phyloP scores from a whole-genome alignment of 2,888 invertebrate species.

The Coelogynopora nodosa region DNA sequence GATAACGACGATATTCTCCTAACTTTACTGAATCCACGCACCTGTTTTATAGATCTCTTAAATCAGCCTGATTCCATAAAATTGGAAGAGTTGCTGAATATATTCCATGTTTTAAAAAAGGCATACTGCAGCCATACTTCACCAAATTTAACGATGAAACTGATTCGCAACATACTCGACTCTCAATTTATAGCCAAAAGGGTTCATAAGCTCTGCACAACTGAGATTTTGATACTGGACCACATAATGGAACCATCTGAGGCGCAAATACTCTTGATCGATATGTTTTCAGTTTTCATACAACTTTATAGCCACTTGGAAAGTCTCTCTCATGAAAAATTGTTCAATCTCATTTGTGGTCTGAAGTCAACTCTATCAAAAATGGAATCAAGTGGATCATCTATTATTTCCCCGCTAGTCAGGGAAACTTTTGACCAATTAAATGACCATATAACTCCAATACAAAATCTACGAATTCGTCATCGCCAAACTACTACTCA shows the following conservation, averaged over 20 bases:
- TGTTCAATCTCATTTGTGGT: background rate
- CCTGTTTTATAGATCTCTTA: background rate
- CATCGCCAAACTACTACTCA: background rate
- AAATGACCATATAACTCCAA: background rate
- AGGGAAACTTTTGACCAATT: background rate
- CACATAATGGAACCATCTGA: background rate
- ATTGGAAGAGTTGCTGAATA: background rate
- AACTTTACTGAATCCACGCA: background rate
- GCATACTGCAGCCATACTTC: background rate
- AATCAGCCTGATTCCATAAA: background rate
- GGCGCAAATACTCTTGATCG: slow-evolving; percentile 3
- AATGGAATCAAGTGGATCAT: background rate
- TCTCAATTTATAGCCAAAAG: background rate
- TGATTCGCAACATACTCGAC: slow-evolving; percentile 1
- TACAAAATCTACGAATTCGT: background rate
- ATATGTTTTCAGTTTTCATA: background rate
- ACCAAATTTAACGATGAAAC: slow-evolving; percentile 1
- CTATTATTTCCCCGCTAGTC: background rate
- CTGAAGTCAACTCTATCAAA: background rate
- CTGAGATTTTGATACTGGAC: background rate
- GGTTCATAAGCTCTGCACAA: background rate
- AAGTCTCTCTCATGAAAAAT: background rate
- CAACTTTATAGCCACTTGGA: background rate
- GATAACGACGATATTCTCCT: slow-evolving; percentile 27
- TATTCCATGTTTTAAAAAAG: slow-evolving; percentile 1